phyloP scores from a whole-genome alignment of 2,113 vertebrate species.

The Fukomys damarensis region DNA sequence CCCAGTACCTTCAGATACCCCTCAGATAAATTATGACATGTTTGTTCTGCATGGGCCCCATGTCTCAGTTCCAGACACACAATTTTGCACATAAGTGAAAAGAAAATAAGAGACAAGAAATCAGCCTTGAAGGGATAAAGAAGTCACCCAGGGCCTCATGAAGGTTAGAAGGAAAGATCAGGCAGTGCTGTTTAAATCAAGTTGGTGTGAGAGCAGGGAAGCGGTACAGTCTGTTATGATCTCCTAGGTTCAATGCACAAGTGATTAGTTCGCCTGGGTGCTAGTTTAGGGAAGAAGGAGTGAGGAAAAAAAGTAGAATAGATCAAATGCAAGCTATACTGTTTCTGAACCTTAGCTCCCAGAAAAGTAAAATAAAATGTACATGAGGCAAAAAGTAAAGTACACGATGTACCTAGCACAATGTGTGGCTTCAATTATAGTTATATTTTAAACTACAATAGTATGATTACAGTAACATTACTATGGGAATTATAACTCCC shows the following conservation, averaged over 20 bases:
- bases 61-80: background rate
- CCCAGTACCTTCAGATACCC: background rate
- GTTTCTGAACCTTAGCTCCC: background rate
- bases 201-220: background rate
- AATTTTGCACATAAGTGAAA: background rate
- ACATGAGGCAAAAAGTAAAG: background rate
- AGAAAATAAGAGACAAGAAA: background rate
- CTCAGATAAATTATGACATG: background rate
- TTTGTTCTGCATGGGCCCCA: background rate
- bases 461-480: background rate
- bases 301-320: background rate
- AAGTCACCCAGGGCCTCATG: background rate
- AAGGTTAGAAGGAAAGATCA: background rate
- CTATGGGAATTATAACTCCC: background rate
- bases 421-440: background rate
- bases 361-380: background rate
- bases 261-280: background rate
- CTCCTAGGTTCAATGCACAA: background rate
- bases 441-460: background rate
- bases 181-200: background rate
- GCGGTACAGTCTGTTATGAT: background rate
- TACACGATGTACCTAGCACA: background rate
- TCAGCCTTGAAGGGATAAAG: background rate
- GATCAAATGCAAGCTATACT: background rate
- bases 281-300: background rate